These are phyloP conservation scores for Acanthosepion esculentum DNA, from an alignment of 2,888 invertebrate species.

Conservation along the genomic window DNA sequence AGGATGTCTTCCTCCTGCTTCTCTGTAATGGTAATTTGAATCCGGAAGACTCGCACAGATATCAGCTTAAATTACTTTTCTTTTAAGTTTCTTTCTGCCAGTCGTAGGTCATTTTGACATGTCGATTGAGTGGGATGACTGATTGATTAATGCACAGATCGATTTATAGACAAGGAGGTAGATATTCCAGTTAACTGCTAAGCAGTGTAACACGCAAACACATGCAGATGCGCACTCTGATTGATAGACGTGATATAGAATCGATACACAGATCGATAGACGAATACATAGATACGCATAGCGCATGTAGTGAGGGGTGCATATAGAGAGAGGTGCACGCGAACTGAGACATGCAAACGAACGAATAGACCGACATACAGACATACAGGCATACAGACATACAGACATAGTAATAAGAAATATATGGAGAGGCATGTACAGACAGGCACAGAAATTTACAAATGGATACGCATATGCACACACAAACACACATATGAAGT, in stretches of 20 bases:
- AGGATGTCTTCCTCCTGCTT: background rate
- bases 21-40: background rate
- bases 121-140: background rate
- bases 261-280: background rate
- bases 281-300: background rate
- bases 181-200: background rate
- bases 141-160: background rate
- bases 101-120: background rate
- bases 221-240: background rate
- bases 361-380: background rate
- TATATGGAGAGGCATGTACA: too few relatives aligned
- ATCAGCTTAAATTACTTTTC: background rate
- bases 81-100: background rate
- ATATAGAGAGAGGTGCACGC: background rate
- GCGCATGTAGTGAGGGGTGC: background rate
- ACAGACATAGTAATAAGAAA: background rate
- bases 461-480: background rate
- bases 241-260: background rate
- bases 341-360: background rate
- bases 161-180: constrained; percentile 4
- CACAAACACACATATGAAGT: background rate
- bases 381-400: background rate
- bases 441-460: background rate
- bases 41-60: background rate
- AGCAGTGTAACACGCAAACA: background rate